Base-by-base conservation (phyloP, 1,140 invertebrate species). In the Cyphomyrmex costatus region DNA sequence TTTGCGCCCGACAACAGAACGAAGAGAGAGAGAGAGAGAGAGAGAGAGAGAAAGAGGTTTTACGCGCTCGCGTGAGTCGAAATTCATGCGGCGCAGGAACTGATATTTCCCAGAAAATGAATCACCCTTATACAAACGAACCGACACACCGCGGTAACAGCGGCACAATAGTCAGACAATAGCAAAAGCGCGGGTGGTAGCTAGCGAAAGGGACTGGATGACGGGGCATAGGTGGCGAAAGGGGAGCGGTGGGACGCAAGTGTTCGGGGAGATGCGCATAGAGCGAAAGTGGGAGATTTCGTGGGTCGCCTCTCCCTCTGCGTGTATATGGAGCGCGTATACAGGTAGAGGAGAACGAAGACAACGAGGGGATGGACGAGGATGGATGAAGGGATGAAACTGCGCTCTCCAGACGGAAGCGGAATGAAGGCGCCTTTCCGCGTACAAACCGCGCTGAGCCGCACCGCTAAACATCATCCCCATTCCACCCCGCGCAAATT, bases 91-190 rank as follows among this genome's bases (percentile, higher is more conserved):
- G 88, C 85, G 89, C 92, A 94, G 94, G 92, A 93, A 94, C 93
- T 94, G 94, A 95, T 95, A 94, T 94, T 95, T 94, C 92, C 90
- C 89, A 86, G 93, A 92, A 89, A 94, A 95, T 95, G 93, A 94
- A 94, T 94, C 92, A 94, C 93, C 90, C 90, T 92, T 92, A 90
- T 92, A 93, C 90, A 92, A 93, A 93, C 93, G 88, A 82, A 88
- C 88, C 90, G 92, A 92, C 91, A 76, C 83, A 89, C 91, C 91
- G 92, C 89, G 91, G 93, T 93, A 93, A 94, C 91, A 88, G 92
- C 78, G 90, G 65, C 92, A 94, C 93, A 94, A 94, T 93, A 92
- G 93, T 94, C 90, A 90, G 92, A 94, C 94, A 94, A 94, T 93
- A 87, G 90, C 85, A 87, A 70, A 80, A 85, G 89, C 76, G 87